Percentiles rank a stretch among this genome's conserved stretches.
These are phyloP conservation scores for Platichthys stellatus DNA, from an alignment of 2,113 vertebrate species.

Conservation along the genomic window DNA sequence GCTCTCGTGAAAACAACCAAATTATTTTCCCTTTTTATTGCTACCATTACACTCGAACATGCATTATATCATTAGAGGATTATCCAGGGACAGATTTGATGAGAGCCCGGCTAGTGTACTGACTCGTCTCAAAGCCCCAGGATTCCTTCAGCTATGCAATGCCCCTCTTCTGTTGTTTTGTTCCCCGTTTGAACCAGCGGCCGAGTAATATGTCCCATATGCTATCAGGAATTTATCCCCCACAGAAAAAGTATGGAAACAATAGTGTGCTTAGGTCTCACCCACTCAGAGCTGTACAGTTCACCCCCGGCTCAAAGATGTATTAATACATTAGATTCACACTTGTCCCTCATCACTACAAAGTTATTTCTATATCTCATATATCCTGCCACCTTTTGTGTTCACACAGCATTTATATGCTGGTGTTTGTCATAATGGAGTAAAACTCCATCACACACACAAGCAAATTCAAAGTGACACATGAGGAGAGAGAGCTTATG, in stretches of 20 bases:
- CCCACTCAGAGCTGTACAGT: conserved; percentile 44
- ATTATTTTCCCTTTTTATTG: conserved; percentile 60
- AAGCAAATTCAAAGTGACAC: background rate
- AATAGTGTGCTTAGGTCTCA: conserved; percentile 57
- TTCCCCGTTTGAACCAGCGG: conserved; percentile 63
- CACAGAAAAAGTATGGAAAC: conserved; percentile 68
- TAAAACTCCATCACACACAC: too few relatives aligned
- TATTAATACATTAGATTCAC: background rate
- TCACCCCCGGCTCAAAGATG: background rate
- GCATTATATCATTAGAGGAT: conserved; percentile 70
- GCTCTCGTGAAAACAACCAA: conserved; percentile 54
- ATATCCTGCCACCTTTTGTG: too few relatives aligned
- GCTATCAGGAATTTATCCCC: conserved; percentile 63
- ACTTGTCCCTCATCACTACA: background rate
- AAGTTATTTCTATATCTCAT: too few relatives aligned
- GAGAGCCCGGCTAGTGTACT: conserved; percentile 41
- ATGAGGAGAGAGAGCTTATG: background rate
- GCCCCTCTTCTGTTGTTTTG: conserved; percentile 58
- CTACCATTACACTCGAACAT: conserved; percentile 57
- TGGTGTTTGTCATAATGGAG: too few relatives aligned
- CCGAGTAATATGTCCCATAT: conserved; percentile 73
- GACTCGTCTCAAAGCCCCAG: conserved; percentile 48
- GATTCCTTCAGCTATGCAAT: conserved; percentile 50
- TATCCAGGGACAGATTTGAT: conserved; percentile 64
- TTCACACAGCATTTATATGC: too few relatives aligned